Evolutionary conservation across 1,140 invertebrate species (phyloP).

Genomic region (Heliconius nattereri): DNA sequence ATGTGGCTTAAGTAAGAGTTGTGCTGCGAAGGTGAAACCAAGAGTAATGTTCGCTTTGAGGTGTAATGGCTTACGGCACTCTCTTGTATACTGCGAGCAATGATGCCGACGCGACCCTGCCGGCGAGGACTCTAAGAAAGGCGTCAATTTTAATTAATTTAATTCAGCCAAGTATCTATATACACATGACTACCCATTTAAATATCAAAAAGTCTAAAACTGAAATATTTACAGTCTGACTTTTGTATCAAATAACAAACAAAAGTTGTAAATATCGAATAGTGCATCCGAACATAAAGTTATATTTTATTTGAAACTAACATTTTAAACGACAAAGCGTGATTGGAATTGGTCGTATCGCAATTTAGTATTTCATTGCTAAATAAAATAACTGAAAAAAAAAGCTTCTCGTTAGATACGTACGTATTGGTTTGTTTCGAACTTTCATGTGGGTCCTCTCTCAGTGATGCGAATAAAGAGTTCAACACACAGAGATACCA

Average conservation of each 20-base stretch:
- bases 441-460: not conserved
- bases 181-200: not conserved
- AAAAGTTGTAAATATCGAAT: not conserved
- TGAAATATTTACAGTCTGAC: not conserved
- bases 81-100: not conserved
- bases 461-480: not conserved
- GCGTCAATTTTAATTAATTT: not conserved
- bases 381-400: not conserved
- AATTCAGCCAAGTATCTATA: not conserved
- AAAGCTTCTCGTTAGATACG: not conserved
- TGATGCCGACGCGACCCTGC: not conserved
- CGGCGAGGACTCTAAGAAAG: not conserved
- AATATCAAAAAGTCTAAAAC: not conserved
- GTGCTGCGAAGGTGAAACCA: too few species aligned
- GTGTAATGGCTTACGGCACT: not conserved
- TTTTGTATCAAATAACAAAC: not conserved
- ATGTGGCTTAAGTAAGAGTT: not conserved
- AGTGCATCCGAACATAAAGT: not conserved
- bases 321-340: slow-evolving; percentile 1
- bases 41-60: too few species aligned
- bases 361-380: not conserved
- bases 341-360: slow-evolving; percentile 10
- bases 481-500: not conserved
- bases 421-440: not conserved
- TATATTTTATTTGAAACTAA: not conserved